A percentile compares a stretch with the other conserved stretches of the same genome.
Evolutionary conservation across 2,797 vertebrate genomes (phyloP).

Genomic region (Momotus momota): DNA sequence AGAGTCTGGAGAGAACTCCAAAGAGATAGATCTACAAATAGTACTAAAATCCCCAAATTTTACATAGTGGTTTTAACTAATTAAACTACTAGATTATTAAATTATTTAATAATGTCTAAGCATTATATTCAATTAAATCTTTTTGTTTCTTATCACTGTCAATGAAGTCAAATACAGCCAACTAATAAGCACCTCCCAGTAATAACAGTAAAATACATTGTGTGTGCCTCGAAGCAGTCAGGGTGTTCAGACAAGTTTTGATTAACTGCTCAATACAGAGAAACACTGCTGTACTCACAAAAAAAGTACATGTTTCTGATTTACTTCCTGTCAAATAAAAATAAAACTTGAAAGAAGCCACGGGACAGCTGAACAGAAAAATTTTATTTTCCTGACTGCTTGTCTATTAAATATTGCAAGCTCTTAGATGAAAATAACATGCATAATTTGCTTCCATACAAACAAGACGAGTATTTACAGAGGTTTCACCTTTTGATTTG

Average conservation of each 20-base stretch:
- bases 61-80: neutral
- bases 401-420: neutral
- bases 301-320: neutral
- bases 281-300: neutral
- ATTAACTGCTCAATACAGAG: neutral
- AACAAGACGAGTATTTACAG: neutral
- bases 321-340: neutral
- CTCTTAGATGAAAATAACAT: neutral
- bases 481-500: neutral
- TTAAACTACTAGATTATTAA: neutral
- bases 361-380: neutral
- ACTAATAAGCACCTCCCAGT: neutral
- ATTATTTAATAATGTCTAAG: neutral
- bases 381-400: neutral
- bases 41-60: accelerated
- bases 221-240: neutral
- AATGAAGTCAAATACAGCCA: neutral
- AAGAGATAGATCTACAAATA: neutral
- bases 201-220: neutral
- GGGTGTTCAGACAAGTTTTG: neutral
- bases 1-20: neutral
- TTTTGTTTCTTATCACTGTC: neutral
- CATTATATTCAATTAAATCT: neutral
- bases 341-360: neutral
- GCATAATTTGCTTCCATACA: neutral